Conservation (phyloP, 2,113 vertebrate species). For the Crotalus helleri region DNA sequence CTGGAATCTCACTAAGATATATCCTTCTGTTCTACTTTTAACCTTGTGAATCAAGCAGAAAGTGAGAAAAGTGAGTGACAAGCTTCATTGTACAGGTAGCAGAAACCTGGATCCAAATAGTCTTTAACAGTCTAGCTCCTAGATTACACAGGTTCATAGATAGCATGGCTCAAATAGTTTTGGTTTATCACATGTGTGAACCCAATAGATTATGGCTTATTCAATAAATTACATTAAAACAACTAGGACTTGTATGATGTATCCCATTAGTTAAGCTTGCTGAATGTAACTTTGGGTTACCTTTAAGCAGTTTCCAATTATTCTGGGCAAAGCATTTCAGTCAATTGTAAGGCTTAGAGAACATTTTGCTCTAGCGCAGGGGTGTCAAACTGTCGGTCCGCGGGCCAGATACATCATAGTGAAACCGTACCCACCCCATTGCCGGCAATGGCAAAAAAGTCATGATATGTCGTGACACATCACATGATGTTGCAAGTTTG, state of each 20-base stretch:
- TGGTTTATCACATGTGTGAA: background rate
- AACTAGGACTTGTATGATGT: background rate
- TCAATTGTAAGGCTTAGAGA: background rate
- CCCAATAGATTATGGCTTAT: background rate
- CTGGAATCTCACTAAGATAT: background rate
- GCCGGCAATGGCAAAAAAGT: too few species aligned
- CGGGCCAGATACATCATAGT: too few species aligned
- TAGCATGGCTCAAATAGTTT: background rate
- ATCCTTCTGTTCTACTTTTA: background rate
- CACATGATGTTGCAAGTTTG: too few species aligned
- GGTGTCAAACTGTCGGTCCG: too few species aligned
- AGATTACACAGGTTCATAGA: background rate
- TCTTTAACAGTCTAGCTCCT: background rate
- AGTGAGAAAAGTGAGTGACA: background rate
- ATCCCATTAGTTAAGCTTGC: background rate
- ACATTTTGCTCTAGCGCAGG: background rate
- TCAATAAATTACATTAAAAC: background rate
- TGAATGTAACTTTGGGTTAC: background rate
- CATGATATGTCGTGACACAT: fast-evolving
- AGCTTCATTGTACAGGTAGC: background rate
- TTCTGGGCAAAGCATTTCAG: background rate
- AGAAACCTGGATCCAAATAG: background rate
- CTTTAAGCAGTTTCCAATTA: background rate
- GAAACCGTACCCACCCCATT: too few species aligned
- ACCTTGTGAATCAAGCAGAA: background rate